A percentile compares a stretch with the other conserved stretches of the same genome.
Conservation (phyloP, 1,140 invertebrate species). For the Ylistrum balloti region DNA sequence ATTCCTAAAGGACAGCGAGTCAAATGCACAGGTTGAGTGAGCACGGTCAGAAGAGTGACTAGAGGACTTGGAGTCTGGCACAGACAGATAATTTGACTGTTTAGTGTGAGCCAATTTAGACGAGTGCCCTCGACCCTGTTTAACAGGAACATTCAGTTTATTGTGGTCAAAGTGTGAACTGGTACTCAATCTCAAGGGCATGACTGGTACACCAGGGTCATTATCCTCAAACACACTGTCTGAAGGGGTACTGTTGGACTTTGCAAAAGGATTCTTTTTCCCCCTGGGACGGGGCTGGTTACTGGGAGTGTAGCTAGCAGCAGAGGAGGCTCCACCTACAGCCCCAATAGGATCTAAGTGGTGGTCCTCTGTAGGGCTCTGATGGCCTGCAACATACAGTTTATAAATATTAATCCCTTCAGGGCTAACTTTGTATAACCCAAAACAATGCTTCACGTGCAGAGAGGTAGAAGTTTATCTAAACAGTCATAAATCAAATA, state of each 20-base stretch:
- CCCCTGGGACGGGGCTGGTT: background rate
- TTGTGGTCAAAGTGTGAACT: background rate
- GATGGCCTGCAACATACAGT: conserved; percentile 58
- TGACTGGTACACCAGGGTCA: background rate
- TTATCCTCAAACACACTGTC: conserved; percentile 48
- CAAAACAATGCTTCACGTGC: no score
- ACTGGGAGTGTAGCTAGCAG: background rate
- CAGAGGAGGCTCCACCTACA: conserved; percentile 47
- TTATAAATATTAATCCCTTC: no score
- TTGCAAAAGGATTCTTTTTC: background rate
- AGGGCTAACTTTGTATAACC: no score
- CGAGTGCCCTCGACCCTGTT: background rate
- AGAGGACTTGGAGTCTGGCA: background rate
- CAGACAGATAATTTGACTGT: conserved; percentile 10
- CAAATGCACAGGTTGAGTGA: background rate
- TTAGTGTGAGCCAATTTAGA: background rate
- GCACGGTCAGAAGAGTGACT: background rate
- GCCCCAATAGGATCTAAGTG: conserved; percentile 61
- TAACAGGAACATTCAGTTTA: background rate
- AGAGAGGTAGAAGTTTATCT: no score
- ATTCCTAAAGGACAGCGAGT: conserved; percentile 49
- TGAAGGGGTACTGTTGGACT: conserved; percentile 41
- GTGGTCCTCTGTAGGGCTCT: conserved; percentile 60
- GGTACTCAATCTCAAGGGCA: conserved; percentile 2
- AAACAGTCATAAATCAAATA: no score